Evolutionary conservation across 92 coral and sea anemone genomes (phyloP), one percentile per base, ranked within the genome.

Genomic region (Phenganax marumi): DNA sequence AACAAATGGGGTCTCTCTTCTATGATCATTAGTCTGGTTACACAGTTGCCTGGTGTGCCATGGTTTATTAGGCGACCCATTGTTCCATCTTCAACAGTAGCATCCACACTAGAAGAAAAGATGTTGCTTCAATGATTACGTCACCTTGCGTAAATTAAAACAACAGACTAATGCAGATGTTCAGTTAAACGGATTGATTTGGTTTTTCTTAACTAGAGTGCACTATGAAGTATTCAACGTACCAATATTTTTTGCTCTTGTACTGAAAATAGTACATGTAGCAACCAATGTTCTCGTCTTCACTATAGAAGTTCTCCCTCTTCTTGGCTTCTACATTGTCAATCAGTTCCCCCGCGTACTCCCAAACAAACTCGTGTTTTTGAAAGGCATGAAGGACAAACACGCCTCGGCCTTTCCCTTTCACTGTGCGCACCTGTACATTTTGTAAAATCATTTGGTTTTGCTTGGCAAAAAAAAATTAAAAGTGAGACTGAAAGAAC

Each of bases 391-490:
- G 84, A 9, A 52, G 79, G 24, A 92, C 91, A 89, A 95, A 95
- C 7, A 95, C 93, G 3, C 98, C 98, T 63, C 98, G 85, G 17
- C 98, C 98, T 89, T 95, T 95, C 10, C 93, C 98, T 81, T 95
- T 93, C 6, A 92, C 93, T 7, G 91, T 81, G 60, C 86, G 82
- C 22, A 92, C 91, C 98, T 95, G 86, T 19, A 50, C n/a, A n/a
- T n/a, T 19, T 52, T 0, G 12, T 49, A 51, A 68, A 24, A 60
- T 0, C 14, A 10, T 5, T 22, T 21, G 25, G 48, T 49, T 6
- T 25, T 49, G 24, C 6, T 5, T 54, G 48, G 3, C n/a, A n/a
- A n/a, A 4, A 7, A 3, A 48, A 19, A 16, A 2, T 46, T 17
- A 12, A 64, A 64, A 6, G 8, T 64, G 48, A 3, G 33, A 19